Base-by-base conservation (phyloP, 1,140 invertebrate species). In the Anastatus disparis region DNA sequence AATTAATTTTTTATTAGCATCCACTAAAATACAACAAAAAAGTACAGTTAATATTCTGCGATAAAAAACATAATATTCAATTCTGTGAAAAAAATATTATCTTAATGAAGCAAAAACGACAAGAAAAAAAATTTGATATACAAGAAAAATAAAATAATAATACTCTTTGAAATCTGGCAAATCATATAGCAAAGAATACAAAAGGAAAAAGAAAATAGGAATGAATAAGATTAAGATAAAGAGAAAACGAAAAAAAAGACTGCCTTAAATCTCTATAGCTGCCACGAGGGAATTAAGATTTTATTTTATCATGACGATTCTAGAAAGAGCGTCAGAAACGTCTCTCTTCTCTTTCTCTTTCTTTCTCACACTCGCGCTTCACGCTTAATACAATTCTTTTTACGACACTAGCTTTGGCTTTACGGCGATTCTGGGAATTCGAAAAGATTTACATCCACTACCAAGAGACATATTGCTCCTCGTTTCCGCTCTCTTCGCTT, bases 331-430 rank as follows among this genome's bases (percentile, higher is more conserved):
- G 68, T 70, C 66, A 73, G n/a, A n/a, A n/a, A n/a, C n/a, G n/a
- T n/a, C n/a, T n/a, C n/a, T n/a, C n/a, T n/a, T n/a, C n/a, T n/a
- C n/a, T n/a, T n/a, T n/a, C n/a, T n/a, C n/a, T n/a, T n/a, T n/a
- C n/a, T n/a, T n/a, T n/a, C n/a, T n/a, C n/a, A n/a, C n/a, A n/a
- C n/a, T n/a, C 80, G 12, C 17, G 46, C 46, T 74, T 81, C 77
- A 77, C 77, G 72, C 76, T 80, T 79, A 79, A 79, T 78, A 79
- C 79, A 79, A 81, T 81, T 77, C 79, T 77, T 81, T n/a, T 82
- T 79, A 81, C 77, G 81, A 77, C 70, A n/a, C n/a, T n/a, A n/a
- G 72, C 61, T 65, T 73, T 38, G 1, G 31, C 72, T 77, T 79
- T 78, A 78, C 73, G 75, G 75, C 73, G 73, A 76, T 78, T 80